Conservation (phyloP, 2,888 invertebrate species). For the Copidosoma aretas region DNA sequence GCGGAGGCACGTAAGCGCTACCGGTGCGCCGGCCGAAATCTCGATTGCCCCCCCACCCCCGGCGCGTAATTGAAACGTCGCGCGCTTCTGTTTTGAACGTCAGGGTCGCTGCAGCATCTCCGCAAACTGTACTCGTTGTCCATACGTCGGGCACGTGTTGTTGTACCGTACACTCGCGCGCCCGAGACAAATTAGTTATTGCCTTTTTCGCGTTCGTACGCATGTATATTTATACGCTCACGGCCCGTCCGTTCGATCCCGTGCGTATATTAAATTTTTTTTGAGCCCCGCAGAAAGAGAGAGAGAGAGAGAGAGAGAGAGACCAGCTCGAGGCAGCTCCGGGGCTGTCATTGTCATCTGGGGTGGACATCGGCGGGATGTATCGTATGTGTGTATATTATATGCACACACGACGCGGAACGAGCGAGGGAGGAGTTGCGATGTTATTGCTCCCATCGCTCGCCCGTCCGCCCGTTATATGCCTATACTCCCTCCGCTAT, state of each 20-base stretch:
- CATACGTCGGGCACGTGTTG: background rate
- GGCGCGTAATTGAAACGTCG: conserved; percentile 48
- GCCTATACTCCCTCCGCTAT: no score
- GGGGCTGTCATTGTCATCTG: background rate
- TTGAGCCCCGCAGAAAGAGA: background rate
- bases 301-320: background rate
- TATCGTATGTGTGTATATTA: no score
- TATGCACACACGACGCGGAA: no score
- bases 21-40: background rate
- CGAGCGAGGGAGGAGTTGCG: no score
- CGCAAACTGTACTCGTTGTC: no score
- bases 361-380: no score
- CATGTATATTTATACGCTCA: background rate
- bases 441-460: no score
- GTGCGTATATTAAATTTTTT: background rate
- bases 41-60: background rate
- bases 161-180: background rate
- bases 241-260: background rate
- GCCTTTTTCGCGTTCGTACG: background rate
- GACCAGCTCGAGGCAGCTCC: background rate
- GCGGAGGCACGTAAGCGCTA: no score
- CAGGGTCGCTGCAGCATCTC: background rate
- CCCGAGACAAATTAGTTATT: conserved; percentile 1
- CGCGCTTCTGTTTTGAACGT: conserved; percentile 41
- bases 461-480: no score